These are phyloP conservation scores for Rousettus madagascariensis DNA, from an alignment of 2,797 vertebrate species.

Conservation along the genomic window DNA sequence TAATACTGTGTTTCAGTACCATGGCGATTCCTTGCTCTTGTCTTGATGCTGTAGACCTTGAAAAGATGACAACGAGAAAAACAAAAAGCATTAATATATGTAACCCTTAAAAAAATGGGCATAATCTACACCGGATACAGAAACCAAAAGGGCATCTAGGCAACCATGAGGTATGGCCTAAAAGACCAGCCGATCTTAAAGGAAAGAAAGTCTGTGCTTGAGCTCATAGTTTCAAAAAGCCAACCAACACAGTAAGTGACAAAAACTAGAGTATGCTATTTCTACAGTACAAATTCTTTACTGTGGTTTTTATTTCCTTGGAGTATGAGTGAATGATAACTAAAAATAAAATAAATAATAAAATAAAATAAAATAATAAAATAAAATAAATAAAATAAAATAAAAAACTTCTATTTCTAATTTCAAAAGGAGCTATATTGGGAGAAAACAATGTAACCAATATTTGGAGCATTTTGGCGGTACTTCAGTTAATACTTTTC, in stretches of 20 bases:
- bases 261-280: neutral
- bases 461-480: neutral
- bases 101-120: neutral
- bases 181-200: neutral
- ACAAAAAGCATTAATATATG: neutral
- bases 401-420: neutral
- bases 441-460: neutral
- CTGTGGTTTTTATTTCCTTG: neutral
- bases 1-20: conserved; percentile 89
- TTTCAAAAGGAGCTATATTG: neutral
- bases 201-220: neutral
- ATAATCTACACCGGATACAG: neutral
- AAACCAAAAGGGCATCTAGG: neutral
- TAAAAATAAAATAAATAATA: neutral
- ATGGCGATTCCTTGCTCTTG: conserved; percentile 92
- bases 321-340: neutral
- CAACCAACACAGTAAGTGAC: neutral
- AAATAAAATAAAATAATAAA: neutral
- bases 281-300: neutral
- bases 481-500: neutral
- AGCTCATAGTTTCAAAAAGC: neutral
- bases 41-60: conserved; percentile 93
- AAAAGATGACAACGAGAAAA: conserved; percentile 45
- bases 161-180: neutral
- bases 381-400: neutral